phyloP scores from a whole-genome alignment of 1,140 invertebrate species.

The Neotoxoptera formosana region DNA sequence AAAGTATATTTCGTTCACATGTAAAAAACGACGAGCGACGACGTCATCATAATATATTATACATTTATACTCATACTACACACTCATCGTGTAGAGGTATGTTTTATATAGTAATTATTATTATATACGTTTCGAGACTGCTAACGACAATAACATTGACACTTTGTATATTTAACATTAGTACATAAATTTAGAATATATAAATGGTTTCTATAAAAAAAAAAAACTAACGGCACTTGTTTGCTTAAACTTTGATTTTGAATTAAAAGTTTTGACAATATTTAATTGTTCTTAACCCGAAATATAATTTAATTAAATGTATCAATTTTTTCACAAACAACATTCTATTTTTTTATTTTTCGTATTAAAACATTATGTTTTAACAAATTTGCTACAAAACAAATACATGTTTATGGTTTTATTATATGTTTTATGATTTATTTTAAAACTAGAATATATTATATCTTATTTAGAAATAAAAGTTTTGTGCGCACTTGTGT shows the following conservation, averaged over 20 bases:
- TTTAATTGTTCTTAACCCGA: not conserved
- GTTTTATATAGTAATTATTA: not conserved
- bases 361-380: not conserved
- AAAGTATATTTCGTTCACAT: not conserved
- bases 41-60: not conserved
- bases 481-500: not conserved
- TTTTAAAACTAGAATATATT: not conserved
- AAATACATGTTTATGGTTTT: not conserved
- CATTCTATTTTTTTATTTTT: not conserved
- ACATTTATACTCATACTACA: too few relatives aligned
- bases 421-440: not conserved
- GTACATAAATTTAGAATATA: not conserved
- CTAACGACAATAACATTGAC: not conserved
- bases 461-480: too few relatives aligned
- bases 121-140: not conserved
- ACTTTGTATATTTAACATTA: not conserved
- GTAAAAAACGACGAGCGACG: not conserved
- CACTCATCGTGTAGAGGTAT: not conserved
- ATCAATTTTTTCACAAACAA: not conserved
- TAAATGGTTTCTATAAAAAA: not conserved
- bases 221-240: not conserved
- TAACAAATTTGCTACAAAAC: not conserved
- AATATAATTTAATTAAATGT: not conserved
- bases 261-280: not conserved
- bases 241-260: not conserved